Base-by-base conservation (phyloP, 1,140 invertebrate genomes). In the Colletes latitarsis region DNA sequence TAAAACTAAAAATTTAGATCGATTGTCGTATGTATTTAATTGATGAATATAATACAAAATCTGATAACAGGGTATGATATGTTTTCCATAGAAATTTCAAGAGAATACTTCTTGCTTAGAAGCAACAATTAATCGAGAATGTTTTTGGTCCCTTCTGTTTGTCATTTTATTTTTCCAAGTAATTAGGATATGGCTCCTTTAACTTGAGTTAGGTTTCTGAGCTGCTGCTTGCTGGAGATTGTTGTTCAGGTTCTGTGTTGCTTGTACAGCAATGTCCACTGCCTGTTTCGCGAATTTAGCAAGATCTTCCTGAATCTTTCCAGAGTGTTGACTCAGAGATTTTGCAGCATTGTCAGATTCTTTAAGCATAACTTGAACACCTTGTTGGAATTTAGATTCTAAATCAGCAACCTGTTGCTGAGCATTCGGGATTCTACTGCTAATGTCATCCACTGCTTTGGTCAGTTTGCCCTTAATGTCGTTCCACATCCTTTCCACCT, bases 221-320 rank as follows among this genome's bases (percentile, higher is more conserved):
- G 81, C 12, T 6, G 77, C n/a, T 6, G 83, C 69, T 43, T 89
- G 77, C 70, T 89, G 81, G 39, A 92, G 81, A 46, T 91, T 82
- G 9, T 70, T 73, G 39, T 90, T 91, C 2, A 92, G 64, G 58
- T 87, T 90, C 12, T 90, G 77, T 0, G 90, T 85, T 1, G 90
- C 88, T 21, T 92, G 63, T 3, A 91, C 84, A 5, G 89, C 90
- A 43, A 92, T 82, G 14, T 91, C 89, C 30, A 92, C 83, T 6
- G 88, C 88, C n/a, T 90, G 81, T 75, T 92, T 92, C 3, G 91
- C 88, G n/a, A 91, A 85, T 14, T 89, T 89, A 12, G 88, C 85
- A n/a, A 92, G 58, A 6, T 88, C 89, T 41, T 91, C 90, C 43
- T 89, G 88, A 0, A 92, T 80, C 55, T 87, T 87, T 10, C 63